Conservation (phyloP, 1,140 invertebrate species). For the silkworm (Bombyx mori) region DNA sequence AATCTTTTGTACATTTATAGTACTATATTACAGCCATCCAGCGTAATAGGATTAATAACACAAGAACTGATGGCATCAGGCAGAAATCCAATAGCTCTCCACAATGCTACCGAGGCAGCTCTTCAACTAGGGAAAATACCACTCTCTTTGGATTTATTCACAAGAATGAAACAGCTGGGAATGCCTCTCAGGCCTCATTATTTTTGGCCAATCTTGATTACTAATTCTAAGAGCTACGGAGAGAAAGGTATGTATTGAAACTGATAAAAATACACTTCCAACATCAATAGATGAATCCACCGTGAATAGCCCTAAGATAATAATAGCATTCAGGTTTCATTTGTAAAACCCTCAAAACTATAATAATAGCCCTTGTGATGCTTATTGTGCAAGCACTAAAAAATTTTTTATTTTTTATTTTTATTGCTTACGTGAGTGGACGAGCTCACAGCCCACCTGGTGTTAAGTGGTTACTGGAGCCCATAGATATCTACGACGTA, state of each 20-base stretch:
- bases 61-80: conserved; percentile 51
- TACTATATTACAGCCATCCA: conserved; percentile 38
- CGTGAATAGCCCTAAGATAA: no score
- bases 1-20: neutral
- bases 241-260: conserved; percentile 53
- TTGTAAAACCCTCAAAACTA: no score
- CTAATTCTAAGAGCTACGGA: conserved; percentile 46
- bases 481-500: no score
- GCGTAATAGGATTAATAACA: conserved; percentile 43
- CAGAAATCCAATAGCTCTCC: conserved; percentile 45
- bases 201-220: conserved; percentile 72
- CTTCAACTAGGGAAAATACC: conserved; percentile 47
- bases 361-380: no score
- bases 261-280: neutral
- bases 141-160: conserved; percentile 61
- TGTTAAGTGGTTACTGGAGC: no score
- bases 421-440: no score
- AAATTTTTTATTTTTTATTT: no score
- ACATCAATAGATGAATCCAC: neutral
- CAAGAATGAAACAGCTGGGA: conserved; percentile 61
- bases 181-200: conserved; percentile 70
- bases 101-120: conserved; percentile 53
- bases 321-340: no score
- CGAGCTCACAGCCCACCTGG: no score
- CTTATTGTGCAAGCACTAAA: no score